Evolutionary conservation across 1,140 invertebrate genomes (phyloP).

Genomic region (Oryctes rhinoceros): DNA sequence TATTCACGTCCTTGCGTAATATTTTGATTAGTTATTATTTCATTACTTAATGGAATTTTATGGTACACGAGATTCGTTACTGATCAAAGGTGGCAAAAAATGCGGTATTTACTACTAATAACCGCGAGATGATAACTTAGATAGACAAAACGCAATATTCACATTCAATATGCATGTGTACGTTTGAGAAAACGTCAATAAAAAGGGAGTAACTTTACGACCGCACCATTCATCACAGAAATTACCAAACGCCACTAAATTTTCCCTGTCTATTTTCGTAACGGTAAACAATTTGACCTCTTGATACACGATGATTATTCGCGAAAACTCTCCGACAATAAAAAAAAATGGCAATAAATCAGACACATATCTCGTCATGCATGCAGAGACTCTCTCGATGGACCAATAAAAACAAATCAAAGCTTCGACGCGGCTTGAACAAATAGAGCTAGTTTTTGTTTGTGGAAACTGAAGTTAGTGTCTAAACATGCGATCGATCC

Average conservation of each 20-base stretch:
- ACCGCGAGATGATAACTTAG: too few relatives aligned
- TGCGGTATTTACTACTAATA: too few relatives aligned
- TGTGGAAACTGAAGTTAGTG: not conserved
- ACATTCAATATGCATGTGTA: not conserved
- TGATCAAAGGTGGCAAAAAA: too few relatives aligned
- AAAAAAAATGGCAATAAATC: constrained; percentile 32
- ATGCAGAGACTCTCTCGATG: not conserved
- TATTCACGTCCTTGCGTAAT: too few relatives aligned
- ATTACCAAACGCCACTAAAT: constrained; percentile 22
- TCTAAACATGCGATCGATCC: not conserved
- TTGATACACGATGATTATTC: constrained; percentile 1
- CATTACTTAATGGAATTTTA: too few relatives aligned
- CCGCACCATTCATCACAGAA: constrained; percentile 19
- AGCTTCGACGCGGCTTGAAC: not conserved
- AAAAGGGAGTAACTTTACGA: constrained; percentile 4
- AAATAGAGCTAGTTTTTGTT: constrained; percentile 2
- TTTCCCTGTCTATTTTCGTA: not conserved
- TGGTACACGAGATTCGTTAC: too few relatives aligned
- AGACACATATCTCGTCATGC: not conserved
- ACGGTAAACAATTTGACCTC: constrained; percentile 8
- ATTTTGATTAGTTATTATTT: too few relatives aligned
- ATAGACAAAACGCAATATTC: too few relatives aligned
- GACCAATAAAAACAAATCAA: not conserved
- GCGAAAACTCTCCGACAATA: not conserved
- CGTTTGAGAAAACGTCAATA: constrained; percentile 8